phyloP scores from a whole-genome alignment of 1,140 invertebrate species.

The Steinernema khuongi region DNA sequence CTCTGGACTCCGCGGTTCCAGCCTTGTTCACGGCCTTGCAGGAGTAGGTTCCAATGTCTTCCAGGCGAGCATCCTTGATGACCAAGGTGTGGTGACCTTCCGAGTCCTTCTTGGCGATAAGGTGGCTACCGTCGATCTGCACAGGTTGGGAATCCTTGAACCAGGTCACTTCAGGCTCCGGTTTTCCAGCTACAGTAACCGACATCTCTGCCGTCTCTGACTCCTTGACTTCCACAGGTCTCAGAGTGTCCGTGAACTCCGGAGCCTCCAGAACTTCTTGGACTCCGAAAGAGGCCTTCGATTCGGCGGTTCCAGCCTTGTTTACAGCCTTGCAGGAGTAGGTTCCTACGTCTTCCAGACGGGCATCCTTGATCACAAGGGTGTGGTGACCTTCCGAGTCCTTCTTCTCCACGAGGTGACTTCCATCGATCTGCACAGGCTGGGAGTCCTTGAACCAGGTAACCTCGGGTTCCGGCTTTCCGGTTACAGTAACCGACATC shows the following conservation, averaged over 20 bases:
- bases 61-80: conserved; percentile 57
- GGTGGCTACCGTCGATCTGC: conserved; percentile 27
- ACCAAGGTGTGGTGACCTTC: conserved; percentile 57
- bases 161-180: conserved; percentile 74
- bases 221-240: conserved; percentile 38
- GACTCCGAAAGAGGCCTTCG: conserved; percentile 31
- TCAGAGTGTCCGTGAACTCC: conserved; percentile 55
- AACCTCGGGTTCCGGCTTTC: conserved; percentile 75
- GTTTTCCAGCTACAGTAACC: conserved; percentile 71
- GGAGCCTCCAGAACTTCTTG: conserved; percentile 67
- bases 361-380: conserved; percentile 31
- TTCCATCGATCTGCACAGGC: conserved; percentile 66
- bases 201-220: conserved; percentile 45
- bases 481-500: conserved; percentile 71
- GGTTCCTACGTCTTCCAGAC: conserved; percentile 27
- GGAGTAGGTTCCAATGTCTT: conserved; percentile 35
- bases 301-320: conserved; percentile 45
- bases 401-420: conserved; percentile 61
- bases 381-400: conserved; percentile 26
- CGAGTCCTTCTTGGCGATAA: conserved; percentile 44
- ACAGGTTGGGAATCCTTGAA: conserved; percentile 76
- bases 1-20: conserved; percentile 23
- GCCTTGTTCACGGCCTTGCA: conserved; percentile 31
- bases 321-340: conserved; percentile 46
- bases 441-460: conserved; percentile 73